Evolutionary conservation across 2,888 invertebrate genomes (phyloP), one percentile per base, ranked within the genome.

Genomic region (Polymixis flavicincta): DNA sequence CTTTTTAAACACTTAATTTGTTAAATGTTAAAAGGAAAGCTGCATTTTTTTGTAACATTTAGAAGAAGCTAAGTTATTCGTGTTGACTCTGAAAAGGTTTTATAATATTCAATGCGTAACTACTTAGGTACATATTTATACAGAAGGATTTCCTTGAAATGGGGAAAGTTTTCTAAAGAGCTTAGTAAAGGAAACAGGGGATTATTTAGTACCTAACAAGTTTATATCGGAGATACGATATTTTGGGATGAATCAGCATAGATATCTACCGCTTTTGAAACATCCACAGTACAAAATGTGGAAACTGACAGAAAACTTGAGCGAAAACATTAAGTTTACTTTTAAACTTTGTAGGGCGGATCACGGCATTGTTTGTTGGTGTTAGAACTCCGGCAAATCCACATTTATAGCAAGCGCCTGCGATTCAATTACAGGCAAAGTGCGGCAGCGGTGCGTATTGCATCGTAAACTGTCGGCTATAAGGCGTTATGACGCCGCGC

Each of bases 361-460:
- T 79, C 82, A 83, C 82, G 85, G 80, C 68, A 81, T 90, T 92
- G 91, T 92, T 92, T 90, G 89, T 91, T 88, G 86, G 86, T 88
- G 89, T 89, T 88, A 85, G 80, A 85, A 84, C 85, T 80, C 85
- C 84, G 78, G 88, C 88, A 92, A 93, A 92, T 92, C 92, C 91
- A 87, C 91, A 89, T 95, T 94, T 93, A 93, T 90, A 91, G 91
- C 89, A 88, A 93, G 90, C 94, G 94, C 95, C 95, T 95, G 94
- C 93, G 85, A 94, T 95, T 95, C 93, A 95, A 95, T 95, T 95
- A 95, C 93, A 90, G 89, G 95, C 95, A 95, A 95, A 95, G 93
- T 94, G 93, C 91, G 92, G 90, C 88, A 87, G 86, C 90, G 90
- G 92, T 94, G 94, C 94, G 94, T 95, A 93, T 94, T 94, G 93